A percentile compares a stretch with the other conserved stretches of the same genome.
phyloP scores from a whole-genome alignment of 2,113 vertebrate species.

The Saguinus imperator region DNA sequence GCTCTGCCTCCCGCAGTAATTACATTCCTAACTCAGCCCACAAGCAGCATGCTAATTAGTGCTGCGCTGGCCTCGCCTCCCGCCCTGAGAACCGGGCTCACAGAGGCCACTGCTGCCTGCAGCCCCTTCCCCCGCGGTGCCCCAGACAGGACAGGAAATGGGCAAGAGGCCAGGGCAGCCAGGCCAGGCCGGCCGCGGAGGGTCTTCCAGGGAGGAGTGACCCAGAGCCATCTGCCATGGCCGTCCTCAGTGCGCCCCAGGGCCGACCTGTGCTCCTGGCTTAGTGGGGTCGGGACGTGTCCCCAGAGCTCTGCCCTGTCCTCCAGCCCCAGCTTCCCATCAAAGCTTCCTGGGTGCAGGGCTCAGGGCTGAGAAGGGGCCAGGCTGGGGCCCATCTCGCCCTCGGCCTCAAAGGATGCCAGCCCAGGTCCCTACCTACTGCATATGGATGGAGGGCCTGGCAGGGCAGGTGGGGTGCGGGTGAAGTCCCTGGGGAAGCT shows the following conservation, averaged over 20 bases:
- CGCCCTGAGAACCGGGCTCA: slow-evolving; percentile 80
- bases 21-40: slow-evolving; percentile 93
- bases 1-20: slow-evolving; percentile 88
- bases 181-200: not conserved
- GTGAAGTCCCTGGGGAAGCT: too few relatives aligned
- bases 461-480: not conserved
- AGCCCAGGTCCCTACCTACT: rapidly evolving
- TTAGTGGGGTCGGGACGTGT: rapidly evolving
- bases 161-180: not conserved
- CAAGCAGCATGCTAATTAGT: slow-evolving; percentile 91
- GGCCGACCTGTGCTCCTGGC: not conserved
- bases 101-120: slow-evolving; percentile 53
- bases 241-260: rapidly evolving
- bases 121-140: not conserved
- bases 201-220: not conserved
- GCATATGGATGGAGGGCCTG: rapidly evolving
- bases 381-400: too few relatives aligned
- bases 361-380: not conserved
- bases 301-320: rapidly evolving
- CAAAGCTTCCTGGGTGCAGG: not conserved
- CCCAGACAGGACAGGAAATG: not conserved
- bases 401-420: too few relatives aligned
- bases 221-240: too few relatives aligned
- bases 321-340: not conserved
- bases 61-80: slow-evolving; percentile 84